These are phyloP conservation scores for Trachelus tabidus DNA, from an alignment of 2,888 invertebrate genomes.

Conservation along the genomic window DNA sequence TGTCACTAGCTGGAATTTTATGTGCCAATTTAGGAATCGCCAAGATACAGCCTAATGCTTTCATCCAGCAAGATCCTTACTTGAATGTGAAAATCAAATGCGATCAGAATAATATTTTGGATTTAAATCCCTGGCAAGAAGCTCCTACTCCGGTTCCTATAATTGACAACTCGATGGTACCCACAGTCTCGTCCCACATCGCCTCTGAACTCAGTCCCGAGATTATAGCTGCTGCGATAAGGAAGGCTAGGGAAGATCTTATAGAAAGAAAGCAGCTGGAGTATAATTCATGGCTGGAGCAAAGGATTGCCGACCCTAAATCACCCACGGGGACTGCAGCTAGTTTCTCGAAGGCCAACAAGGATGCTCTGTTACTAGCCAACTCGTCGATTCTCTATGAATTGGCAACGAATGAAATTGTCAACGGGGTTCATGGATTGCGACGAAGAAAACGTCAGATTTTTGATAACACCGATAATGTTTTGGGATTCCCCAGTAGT, in stretches of 20 bases:
- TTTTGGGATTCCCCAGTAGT: slow-evolving; percentile 69
- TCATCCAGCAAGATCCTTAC: slow-evolving; percentile 86
- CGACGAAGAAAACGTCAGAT: slow-evolving; percentile 78
- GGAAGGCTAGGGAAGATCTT: slow-evolving; percentile 83
- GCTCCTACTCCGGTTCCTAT: slow-evolving; percentile 54
- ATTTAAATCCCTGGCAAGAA: slow-evolving; percentile 79
- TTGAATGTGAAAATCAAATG: slow-evolving; percentile 81
- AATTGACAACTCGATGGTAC: slow-evolving; percentile 51
- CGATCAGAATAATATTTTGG: slow-evolving; percentile 76
- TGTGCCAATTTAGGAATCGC: slow-evolving; percentile 79
- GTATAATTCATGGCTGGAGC: slow-evolving; percentile 80
- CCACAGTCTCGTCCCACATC: slow-evolving; percentile 28
- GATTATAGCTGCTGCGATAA: slow-evolving; percentile 79
- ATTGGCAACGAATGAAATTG: slow-evolving; percentile 86
- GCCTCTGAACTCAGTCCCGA: slow-evolving; percentile 78
- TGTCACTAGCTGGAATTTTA: slow-evolving; percentile 81
- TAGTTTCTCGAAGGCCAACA: slow-evolving; percentile 90
- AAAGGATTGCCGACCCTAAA: slow-evolving; percentile 77
- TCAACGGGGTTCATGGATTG: slow-evolving; percentile 71
- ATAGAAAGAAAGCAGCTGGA: slow-evolving; percentile 81
- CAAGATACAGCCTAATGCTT: slow-evolving; percentile 86
- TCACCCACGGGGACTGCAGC: slow-evolving; percentile 89
- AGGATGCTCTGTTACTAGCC: slow-evolving; percentile 83
- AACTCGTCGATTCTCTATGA: slow-evolving; percentile 89
- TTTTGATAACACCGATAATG: slow-evolving; percentile 72